Evolutionary conservation across 2,888 invertebrate genomes (phyloP), one percentile per base, ranked within the genome.

Genomic region (Epinotia demarniana): DNA sequence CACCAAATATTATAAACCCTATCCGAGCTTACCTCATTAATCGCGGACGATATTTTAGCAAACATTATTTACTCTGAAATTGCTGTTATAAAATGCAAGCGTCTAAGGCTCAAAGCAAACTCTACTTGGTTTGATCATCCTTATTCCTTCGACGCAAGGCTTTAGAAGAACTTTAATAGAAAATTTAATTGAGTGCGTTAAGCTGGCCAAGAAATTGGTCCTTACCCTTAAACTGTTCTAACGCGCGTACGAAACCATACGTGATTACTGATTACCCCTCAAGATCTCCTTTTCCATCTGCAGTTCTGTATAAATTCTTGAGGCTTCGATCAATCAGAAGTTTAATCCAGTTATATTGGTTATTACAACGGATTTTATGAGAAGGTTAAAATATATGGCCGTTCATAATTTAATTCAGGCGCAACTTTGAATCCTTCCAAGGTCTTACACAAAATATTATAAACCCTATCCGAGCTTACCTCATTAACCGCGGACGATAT

Each of bases 71-170:
- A 69, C 16, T 60, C 43, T 69, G 58, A 69, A 69, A 69, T 69
- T 60, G 69, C 46, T 69, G 58, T 69, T 60, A 69, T 60, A 58
- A 69, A 69, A 69, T 60, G n/a, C 27, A 58, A 69, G 58, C 69
- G 58, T 58, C 46, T 60, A 60, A 60, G 23, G 43, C 58, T 46
- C 23, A 23, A 58, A 60, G 69, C 68, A 43, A 43, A 58, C 69
- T 69, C 43, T 43, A 23, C 57, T 55, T 46, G 23, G 58, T 27
- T 46, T 46, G 69, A 60, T 69, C 68, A 69, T 60, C 58, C 46
- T 69, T n/a, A 60, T 69, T 27, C 69, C 58, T 43, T n/a, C 58
- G 46, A 60, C 46, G 58, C 58, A 69, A 69, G 69, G 69, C 69
- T 69, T 58, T 69, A 60, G 58, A 69, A 69, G 69, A n/a, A n/a